Conservation (phyloP, 2,888 invertebrate species). For the Melieria picta region DNA sequence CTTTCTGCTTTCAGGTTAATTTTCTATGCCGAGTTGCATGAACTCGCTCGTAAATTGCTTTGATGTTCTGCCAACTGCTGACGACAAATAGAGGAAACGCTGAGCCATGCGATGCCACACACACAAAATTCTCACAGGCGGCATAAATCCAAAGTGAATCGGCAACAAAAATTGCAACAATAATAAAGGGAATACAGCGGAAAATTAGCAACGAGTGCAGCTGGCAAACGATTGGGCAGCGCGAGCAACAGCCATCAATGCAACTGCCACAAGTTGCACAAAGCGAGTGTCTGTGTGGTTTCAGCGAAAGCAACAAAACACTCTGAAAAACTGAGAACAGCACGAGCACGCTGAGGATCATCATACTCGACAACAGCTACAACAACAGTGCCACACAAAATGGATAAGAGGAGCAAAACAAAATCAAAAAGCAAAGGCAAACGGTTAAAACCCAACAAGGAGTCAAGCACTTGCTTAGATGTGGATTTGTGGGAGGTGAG, state of each 20-base stretch:
- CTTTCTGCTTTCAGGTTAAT: too few relatives aligned
- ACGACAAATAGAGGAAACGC: too few relatives aligned
- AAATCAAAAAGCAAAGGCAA: slow-evolving; percentile 57
- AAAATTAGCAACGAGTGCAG: too few relatives aligned
- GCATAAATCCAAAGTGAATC: too few relatives aligned
- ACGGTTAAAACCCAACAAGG: slow-evolving; percentile 57
- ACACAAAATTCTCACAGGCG: too few relatives aligned
- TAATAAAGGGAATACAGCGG: too few relatives aligned
- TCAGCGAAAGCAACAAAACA: neutral
- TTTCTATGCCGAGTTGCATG: too few relatives aligned
- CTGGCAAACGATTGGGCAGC: too few relatives aligned
- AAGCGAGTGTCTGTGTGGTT: neutral
- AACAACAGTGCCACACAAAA: slow-evolving; percentile 17
- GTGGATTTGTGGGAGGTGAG: slow-evolving; percentile 65
- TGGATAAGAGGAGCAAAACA: slow-evolving; percentile 47
- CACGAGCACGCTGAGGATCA: neutral
- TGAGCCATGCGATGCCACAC: too few relatives aligned
- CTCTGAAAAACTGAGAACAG: slow-evolving; percentile 1
- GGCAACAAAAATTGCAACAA: too few relatives aligned
- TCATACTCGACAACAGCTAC: neutral
- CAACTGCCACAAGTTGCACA: neutral
- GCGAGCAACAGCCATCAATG: neutral
- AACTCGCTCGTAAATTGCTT: too few relatives aligned
- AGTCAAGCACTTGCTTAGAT: slow-evolving; percentile 60
- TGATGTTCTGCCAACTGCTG: too few relatives aligned